phyloP scores from a whole-genome alignment of 2,888 invertebrate genomes.

The Thymelicus lineola region DNA sequence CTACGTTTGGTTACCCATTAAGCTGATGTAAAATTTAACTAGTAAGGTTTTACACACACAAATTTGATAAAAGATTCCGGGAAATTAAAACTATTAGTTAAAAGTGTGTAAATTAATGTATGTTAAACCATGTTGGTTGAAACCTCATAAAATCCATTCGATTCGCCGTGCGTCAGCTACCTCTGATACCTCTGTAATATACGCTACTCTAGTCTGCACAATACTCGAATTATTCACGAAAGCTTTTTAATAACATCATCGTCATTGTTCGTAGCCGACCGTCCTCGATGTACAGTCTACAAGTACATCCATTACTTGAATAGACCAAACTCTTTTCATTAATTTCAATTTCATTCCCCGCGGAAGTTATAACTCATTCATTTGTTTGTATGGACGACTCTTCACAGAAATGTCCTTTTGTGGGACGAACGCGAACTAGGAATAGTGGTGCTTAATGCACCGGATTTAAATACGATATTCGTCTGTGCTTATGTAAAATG shows the following conservation, averaged over 20 bases:
- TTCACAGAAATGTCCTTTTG: constrained; percentile 44
- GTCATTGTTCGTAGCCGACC: constrained; percentile 1
- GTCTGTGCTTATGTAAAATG: constrained; percentile 24
- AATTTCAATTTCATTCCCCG: constrained; percentile 44
- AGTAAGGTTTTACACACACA: too few species aligned
- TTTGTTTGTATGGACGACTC: constrained; percentile 49
- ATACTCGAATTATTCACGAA: not conserved
- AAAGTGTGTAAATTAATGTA: too few species aligned
- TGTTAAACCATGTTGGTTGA: too few species aligned
- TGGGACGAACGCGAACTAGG: constrained; percentile 43
- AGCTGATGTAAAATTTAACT: too few species aligned
- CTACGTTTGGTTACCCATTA: too few species aligned
- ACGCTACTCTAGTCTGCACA: not conserved
- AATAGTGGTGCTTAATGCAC: constrained; percentile 8
- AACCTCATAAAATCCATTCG: too few species aligned
- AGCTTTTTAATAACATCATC: constrained; percentile 19
- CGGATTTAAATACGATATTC: constrained; percentile 24
- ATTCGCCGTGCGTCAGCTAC: too few species aligned
- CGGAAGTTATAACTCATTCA: constrained; percentile 60
- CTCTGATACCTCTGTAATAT: not conserved
- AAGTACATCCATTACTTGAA: constrained; percentile 29
- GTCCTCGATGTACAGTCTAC: not conserved
- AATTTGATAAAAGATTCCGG: too few species aligned
- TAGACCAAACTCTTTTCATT: constrained; percentile 38
- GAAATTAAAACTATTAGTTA: too few species aligned